phyloP scores from a whole-genome alignment of 2,113 vertebrate species.

The Actenoides lindsayi region DNA sequence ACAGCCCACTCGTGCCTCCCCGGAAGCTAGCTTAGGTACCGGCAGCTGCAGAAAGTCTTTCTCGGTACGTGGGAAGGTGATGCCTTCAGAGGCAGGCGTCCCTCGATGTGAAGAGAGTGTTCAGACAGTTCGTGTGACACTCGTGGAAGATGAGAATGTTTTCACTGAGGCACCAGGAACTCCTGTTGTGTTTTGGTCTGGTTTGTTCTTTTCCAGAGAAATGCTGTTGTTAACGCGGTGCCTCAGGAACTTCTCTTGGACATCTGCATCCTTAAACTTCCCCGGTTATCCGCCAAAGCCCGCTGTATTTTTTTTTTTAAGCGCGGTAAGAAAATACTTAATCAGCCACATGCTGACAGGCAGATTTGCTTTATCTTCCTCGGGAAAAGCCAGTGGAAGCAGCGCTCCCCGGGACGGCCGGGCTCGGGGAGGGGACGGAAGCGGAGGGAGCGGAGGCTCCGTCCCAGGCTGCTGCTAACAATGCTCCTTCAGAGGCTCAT shows the following conservation, averaged over 20 bases:
- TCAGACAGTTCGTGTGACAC: background rate
- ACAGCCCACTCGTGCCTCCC: rapidly evolving
- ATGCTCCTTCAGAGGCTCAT: background rate
- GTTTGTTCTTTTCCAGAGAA: background rate
- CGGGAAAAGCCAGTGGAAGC: background rate
- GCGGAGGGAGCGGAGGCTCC: background rate
- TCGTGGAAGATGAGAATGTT: rapidly evolving
- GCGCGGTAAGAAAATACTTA: background rate
- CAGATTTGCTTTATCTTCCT: background rate
- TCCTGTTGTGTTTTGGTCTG: background rate
- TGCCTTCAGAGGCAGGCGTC: background rate
- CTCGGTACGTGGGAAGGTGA: rapidly evolving
- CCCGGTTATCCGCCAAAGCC: background rate
- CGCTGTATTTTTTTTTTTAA: background rate
- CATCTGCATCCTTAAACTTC: background rate
- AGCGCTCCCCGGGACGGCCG: rapidly evolving
- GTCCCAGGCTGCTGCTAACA: background rate
- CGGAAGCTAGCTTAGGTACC: background rate
- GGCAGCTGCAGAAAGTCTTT: background rate
- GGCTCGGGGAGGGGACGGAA: background rate
- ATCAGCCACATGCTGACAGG: background rate
- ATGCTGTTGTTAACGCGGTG: background rate
- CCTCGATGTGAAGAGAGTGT: rapidly evolving
- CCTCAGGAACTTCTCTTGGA: background rate
- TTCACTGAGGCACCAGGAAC: rapidly evolving